Evolutionary conservation across 2,113 vertebrate genomes (phyloP).

Genomic region (Naja naja): DNA sequence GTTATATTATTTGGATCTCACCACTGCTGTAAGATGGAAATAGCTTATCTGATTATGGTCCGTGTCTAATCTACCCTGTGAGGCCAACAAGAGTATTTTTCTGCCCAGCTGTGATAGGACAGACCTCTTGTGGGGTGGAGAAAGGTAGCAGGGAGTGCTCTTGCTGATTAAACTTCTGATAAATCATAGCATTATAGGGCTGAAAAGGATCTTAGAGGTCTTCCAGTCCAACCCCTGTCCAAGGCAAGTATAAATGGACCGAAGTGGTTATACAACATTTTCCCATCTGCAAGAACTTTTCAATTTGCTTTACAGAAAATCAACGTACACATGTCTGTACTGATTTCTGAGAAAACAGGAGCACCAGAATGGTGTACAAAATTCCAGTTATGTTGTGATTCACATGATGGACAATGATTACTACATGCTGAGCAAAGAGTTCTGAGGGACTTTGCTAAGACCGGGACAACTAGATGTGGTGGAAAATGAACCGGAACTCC

Average conservation of each 20-base stretch:
- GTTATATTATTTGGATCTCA: too few species aligned
- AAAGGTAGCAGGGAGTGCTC: not conserved
- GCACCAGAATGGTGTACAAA: not conserved
- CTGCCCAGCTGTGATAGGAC: not conserved
- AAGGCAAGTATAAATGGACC: too few species aligned
- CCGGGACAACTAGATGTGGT: slow-evolving; percentile 85
- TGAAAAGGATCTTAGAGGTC: too few species aligned
- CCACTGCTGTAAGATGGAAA: too few species aligned
- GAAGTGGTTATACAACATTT: too few species aligned
- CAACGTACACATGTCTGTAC: not conserved
- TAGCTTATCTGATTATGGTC: too few species aligned
- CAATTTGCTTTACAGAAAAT: not conserved
- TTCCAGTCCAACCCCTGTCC: too few species aligned
- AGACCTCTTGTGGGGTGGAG: not conserved
- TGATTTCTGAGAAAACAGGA: not conserved
- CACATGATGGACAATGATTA: slow-evolving; percentile 94
- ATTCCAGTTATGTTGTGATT: slow-evolving; percentile 75
- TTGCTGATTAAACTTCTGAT: not conserved
- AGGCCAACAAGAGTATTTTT: not conserved
- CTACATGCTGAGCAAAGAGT: slow-evolving; percentile 91
- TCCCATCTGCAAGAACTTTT: not conserved
- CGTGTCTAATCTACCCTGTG: too few species aligned
- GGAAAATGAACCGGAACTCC: slow-evolving; percentile 91
- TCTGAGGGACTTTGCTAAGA: slow-evolving; percentile 86
- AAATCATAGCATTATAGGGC: not conserved